Base-by-base conservation (phyloP, 1,140 invertebrate genomes). In the Musca vetustissima region DNA sequence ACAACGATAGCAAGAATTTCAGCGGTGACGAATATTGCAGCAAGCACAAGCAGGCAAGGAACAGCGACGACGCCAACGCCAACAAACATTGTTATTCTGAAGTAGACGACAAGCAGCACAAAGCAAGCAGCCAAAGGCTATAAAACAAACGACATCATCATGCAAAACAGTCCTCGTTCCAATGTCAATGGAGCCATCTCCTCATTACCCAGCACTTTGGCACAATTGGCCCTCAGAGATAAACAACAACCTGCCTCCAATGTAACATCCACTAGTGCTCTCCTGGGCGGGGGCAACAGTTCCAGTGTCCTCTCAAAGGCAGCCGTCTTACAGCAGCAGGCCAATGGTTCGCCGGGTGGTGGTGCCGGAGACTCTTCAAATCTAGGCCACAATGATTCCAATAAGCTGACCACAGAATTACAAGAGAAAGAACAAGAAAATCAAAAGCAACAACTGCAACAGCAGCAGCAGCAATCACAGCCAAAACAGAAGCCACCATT, bases 111-210 rank as follows among this genome's bases (percentile, higher is more conserved):
- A 68, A 19, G 14, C 11, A 53, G 17, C 53, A 24, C n/a, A 48
- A 50, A 15, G 13, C 9, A 70, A 64, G n/a, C n/a, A 36, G 64
- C 70, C 67, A 48, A 28, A 49, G 11, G 59, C 28, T 25, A 9
- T 32, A 4, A 65, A 22, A 52, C 7, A n/a, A 24, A 66, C 13
- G 11, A 53, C 11, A 71, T 25, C 17, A 69, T 72, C 76, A 80
- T 80, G 78, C 80, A 80, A 73, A 59, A 59, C 15, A 80, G 78
- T 77, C 78, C 78, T 76, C 75, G 78, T 71, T 71, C 78, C 70
- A 80, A 79, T 72, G 74, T 74, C 69, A 74, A 73, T 73, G 72
- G 69, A 71, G 78, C 78, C 68, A 80, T 80, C 49, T 77, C 76
- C 61, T 78, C 78, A 67, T 74, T 80, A 68, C 78, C 78, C 66